Base-by-base conservation (phyloP, 2,888 invertebrate species). In the Beris morrisii region DNA sequence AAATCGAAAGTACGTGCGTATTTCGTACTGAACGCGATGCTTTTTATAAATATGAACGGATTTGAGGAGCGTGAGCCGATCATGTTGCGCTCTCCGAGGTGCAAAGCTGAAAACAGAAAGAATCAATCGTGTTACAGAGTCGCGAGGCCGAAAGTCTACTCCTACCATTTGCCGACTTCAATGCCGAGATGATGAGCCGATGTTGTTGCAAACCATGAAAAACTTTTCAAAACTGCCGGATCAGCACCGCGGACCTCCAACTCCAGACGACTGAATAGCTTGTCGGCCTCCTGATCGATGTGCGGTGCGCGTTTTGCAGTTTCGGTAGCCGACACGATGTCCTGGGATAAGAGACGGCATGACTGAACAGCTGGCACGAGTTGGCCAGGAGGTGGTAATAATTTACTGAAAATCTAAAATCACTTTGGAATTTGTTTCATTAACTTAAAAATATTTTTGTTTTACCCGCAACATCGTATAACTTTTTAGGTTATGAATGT, bases 21-120 rank as follows among this genome's bases (percentile, higher is more conserved):
- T 86, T 83, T 99, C 99, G 80, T 99, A 99, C 76, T 98, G 97
- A 0, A 95, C 94, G 76, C 89, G 86, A 80, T 97, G 95, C 75
- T 97, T 97, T 78, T 95, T 95, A 77, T 91, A 89, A 72, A 95
- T 90, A 78, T 93, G 93, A 44, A 92, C 92, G 53, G 93, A 92
- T 77, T 92, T 92, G 5, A 97, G 83, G 9, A 97, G 82, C 1
- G 93, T 93, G 75, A 88, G 86, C 64, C 93, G 85, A 71, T 91
- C 87, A 73, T 92, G 89, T 67, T 86, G 82, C 2, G 92, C 84
- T 82, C 90, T 92, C 57, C 85, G 83, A 48, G 88, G 84, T 31
- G 88, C 86, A 85, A 87, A 88, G 72, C 95, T 95, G 81, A 56
- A 85, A 85, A n/a, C 43, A 56, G 70, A 44, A 28, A 22, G 22